These are phyloP conservation scores for Tricholauxania praeusta DNA, from an alignment of 2,888 invertebrate genomes.

Conservation along the genomic window DNA sequence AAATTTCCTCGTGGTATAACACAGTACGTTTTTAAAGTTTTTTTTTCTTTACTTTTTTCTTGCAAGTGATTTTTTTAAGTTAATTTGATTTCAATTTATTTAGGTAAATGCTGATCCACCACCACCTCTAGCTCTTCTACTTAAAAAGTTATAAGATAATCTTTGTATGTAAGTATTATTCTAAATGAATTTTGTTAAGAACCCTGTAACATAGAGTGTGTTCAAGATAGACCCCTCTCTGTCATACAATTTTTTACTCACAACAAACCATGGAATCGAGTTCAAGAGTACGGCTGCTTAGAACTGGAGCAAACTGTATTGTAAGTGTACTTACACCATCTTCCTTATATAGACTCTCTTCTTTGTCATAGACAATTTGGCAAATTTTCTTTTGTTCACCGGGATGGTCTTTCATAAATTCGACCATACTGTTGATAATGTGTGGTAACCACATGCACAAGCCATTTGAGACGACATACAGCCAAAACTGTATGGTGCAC, in stretches of 20 bases:
- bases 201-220: not conserved
- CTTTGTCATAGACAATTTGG: constrained; percentile 53
- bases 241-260: constrained; percentile 23
- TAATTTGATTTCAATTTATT: no score
- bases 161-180: no score
- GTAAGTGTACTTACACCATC: constrained; percentile 46
- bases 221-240: constrained; percentile 12
- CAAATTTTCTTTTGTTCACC: constrained; percentile 54
- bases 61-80: no score
- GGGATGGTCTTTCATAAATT: constrained; percentile 54
- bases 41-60: no score
- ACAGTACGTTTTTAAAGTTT: no score
- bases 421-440: constrained; percentile 59
- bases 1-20: no score
- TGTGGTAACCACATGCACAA: constrained; percentile 65
- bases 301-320: no score
- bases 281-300: no score
- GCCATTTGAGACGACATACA: constrained; percentile 58
- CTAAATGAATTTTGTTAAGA: no score
- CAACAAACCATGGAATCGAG: not conserved
- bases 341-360: constrained; percentile 45
- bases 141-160: no score
- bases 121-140: no score
- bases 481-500: constrained; percentile 60
- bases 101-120: no score